Evolutionary conservation across 2,888 invertebrate genomes (phyloP), one percentile per base, ranked within the genome.

Genomic region (Mimas tiliae): DNA sequence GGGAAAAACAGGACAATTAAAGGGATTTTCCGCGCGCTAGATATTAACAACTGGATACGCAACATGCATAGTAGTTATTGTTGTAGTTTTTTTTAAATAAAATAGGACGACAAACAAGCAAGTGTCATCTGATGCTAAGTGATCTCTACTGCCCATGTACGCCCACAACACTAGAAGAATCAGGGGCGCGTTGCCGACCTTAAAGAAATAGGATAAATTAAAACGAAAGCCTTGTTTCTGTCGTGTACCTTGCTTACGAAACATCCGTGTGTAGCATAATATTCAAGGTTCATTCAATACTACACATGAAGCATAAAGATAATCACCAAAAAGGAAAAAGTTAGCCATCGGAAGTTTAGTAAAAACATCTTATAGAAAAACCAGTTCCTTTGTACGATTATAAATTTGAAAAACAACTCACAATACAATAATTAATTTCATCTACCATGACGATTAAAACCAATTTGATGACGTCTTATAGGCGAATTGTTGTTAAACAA

Each of bases 161-260:
- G n/a, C n/a, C n/a, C n/a, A n/a, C n/a, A n/a, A n/a, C n/a, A n/a
- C n/a, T n/a, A n/a, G n/a, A n/a, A n/a, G n/a, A n/a, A n/a, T n/a
- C n/a, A n/a, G n/a, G n/a, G n/a, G n/a, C n/a, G n/a, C n/a, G n/a
- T n/a, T n/a, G n/a, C n/a, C n/a, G n/a, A n/a, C n/a, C n/a, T n/a
- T n/a, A n/a, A n/a, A n/a, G n/a, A n/a, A n/a, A n/a, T n/a, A n/a
- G n/a, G n/a, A n/a, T n/a, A n/a, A n/a, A n/a, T n/a, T n/a, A 66
- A 71, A 75, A 68, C 69, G 72, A 79, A 81, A 80, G 74, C 77
- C 71, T 76, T 81, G 77, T 73, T 77, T 78, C 80, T 80, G 75
- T 76, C 69, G 75, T 76, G 74, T 71, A 70, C 73, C 72, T 82
- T 77, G 78, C 78, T 77, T 77, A 76, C 75, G 73, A 79, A 78